Evolutionary conservation across 1,140 invertebrate genomes (phyloP), one percentile per base, ranked within the genome.

Genomic region (Cotesia vestalis): DNA sequence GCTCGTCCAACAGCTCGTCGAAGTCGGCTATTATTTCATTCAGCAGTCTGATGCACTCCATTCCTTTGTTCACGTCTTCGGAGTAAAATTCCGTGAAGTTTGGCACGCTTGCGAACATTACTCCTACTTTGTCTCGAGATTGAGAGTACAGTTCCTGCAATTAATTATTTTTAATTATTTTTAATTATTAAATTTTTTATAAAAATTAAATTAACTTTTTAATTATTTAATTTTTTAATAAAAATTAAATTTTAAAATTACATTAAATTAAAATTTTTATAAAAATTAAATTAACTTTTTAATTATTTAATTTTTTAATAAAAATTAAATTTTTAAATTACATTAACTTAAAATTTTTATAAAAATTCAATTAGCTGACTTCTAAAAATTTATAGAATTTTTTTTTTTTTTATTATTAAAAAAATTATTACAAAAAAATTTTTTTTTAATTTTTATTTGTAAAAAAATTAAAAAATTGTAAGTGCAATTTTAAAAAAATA

Each of bases 41-140:
- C 17, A 99, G 90, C 40, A 99, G 90, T 71, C 97, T 89, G 81
- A 99, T 98, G 87, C 97, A 99, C 82, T 99, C 98, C 81, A 99
- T 92, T 55, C 98, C 98, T 82, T 97, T 96, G 85, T 96, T 97
- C 59, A 97, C 94, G 84, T 97, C 96, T 86, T 99, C 97, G 1
- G 96, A 98, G 89, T 99, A 99, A 85, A 99, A 99, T 83, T 98
- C 96, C 46, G 96, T 97, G 84, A 99, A 99, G 88, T 99, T 99
- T 2, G 98, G 96, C 73, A 99, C 98, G 53, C 96, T 97, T 6
- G 97, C 98, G 85, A 99, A 99, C 91, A 99, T 94, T 0, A 99
- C 97, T 1, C 96, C 97, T 36, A 98, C 96, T 83, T 95, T 93
- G 73, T 95, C 92, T 66, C 97, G 93, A 75, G 94, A 94, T 81